phyloP scores from a whole-genome alignment of 2,888 invertebrate genomes.

The Aporophyla nigra region DNA sequence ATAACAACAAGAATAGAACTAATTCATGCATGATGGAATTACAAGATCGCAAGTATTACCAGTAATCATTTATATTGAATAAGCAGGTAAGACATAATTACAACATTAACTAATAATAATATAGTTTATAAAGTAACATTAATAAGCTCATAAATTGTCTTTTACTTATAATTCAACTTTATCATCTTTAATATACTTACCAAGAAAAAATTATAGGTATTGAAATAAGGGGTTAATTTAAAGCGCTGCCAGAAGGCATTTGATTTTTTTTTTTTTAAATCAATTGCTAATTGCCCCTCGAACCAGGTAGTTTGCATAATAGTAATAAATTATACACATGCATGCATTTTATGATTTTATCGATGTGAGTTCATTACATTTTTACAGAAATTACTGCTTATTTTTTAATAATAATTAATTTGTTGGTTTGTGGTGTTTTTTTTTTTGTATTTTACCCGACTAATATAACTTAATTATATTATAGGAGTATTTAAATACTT shows the following conservation, averaged over 20 bases:
- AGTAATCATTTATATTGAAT: slow-evolving; percentile 16
- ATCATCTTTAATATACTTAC: neutral
- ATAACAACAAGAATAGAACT: neutral
- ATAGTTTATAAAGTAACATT: neutral
- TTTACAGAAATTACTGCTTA: neutral
- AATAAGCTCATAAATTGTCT: neutral
- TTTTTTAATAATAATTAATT: neutral
- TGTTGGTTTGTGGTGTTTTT: neutral
- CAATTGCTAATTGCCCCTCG: neutral
- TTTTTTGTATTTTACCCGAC: neutral
- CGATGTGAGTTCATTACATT: neutral
- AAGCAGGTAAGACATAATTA: slow-evolving; percentile 7
- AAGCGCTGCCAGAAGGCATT: neutral
- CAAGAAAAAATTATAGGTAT: neutral
- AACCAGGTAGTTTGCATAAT: neutral
- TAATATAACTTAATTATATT: no score
- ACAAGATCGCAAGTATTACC: slow-evolving; percentile 11
- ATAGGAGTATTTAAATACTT: no score
- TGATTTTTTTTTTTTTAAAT: neutral
- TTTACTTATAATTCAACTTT: slow-evolving; percentile 1
- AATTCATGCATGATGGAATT: slow-evolving; percentile 14
- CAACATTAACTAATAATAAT: slow-evolving; percentile 19
- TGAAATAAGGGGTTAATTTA: neutral
- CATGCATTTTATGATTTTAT: neutral
- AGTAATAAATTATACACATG: neutral